phyloP scores from a whole-genome alignment of 2,888 invertebrate species.

The Stenodema calcarata region DNA sequence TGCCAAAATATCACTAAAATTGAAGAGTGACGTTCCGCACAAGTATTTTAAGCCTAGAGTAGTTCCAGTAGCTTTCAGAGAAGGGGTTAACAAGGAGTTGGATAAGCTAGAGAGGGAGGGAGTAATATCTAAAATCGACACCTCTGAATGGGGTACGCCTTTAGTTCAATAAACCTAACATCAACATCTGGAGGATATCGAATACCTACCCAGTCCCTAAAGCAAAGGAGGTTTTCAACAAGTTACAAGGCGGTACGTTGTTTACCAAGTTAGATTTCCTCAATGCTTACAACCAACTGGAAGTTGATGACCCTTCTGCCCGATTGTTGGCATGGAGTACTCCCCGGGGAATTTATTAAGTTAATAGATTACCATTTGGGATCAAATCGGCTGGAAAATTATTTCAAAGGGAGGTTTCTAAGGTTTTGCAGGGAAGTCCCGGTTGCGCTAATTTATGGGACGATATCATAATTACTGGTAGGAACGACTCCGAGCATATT shows the following conservation, averaged over 20 bases:
- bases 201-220: conserved; percentile 51
- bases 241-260: not conserved
- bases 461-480: not conserved
- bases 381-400: not conserved
- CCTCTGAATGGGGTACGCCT: conserved; percentile 49
- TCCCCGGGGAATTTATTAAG: too few species aligned
- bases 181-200: conserved; percentile 13
- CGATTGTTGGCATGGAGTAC: too few species aligned
- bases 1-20: too few species aligned
- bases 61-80: not conserved
- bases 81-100: conserved; percentile 46
- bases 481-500: not conserved
- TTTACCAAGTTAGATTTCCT: conserved; percentile 17
- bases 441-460: not conserved
- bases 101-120: conserved; percentile 46
- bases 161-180: conserved; percentile 28
- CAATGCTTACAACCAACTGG: not conserved
- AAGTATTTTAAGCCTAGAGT: not conserved
- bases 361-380: too few species aligned
- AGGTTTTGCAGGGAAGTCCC: not conserved
- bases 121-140: conserved; percentile 45
- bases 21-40: not conserved
- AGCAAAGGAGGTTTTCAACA: not conserved
- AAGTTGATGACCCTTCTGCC: too few species aligned
- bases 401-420: not conserved